phyloP scores from a whole-genome alignment of 1,140 invertebrate species.

The Listronotus bonariensis region DNA sequence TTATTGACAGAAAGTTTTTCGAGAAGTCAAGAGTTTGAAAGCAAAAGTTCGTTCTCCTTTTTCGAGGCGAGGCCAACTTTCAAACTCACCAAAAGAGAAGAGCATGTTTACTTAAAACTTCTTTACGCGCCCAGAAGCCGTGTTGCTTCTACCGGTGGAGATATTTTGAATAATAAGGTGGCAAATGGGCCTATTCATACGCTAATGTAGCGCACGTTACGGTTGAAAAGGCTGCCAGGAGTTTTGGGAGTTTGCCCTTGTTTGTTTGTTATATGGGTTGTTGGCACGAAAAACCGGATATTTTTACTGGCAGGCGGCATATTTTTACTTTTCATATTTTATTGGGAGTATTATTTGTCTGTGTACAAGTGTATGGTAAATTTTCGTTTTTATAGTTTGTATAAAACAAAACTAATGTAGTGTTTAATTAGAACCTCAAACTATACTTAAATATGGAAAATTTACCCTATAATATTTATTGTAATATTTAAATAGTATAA shows the following conservation, averaged over 20 bases:
- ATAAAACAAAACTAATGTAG: no score
- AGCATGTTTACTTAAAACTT: conserved; percentile 36
- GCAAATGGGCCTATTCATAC: conserved; percentile 36
- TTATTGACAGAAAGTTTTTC: conserved; percentile 25
- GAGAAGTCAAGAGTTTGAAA: conserved; percentile 28
- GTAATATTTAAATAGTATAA: no score
- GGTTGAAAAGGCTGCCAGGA: conserved; percentile 19
- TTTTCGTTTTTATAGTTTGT: no score
- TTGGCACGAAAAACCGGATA: conserved; percentile 6
- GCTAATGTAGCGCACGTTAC: conserved; percentile 33
- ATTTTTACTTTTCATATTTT: no score
- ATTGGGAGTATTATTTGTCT: no score
- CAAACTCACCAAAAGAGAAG: conserved; percentile 18
- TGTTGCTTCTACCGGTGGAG: conserved; percentile 27
- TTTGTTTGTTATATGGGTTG: conserved; percentile 12
- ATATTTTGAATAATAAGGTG: conserved; percentile 32
- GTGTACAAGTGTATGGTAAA: no score
- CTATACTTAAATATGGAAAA: no score
- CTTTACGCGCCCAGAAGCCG: conserved; percentile 15
- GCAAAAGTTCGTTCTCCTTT: conserved; percentile 26
- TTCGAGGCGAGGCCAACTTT: conserved; percentile 18
- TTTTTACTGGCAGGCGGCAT: background rate
- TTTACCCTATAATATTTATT: no score
- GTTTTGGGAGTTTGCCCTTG: conserved; percentile 15
- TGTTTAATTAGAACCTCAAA: no score